Base-by-base conservation (phyloP, 2,797 vertebrate species). In the Lerista edwardsae region DNA sequence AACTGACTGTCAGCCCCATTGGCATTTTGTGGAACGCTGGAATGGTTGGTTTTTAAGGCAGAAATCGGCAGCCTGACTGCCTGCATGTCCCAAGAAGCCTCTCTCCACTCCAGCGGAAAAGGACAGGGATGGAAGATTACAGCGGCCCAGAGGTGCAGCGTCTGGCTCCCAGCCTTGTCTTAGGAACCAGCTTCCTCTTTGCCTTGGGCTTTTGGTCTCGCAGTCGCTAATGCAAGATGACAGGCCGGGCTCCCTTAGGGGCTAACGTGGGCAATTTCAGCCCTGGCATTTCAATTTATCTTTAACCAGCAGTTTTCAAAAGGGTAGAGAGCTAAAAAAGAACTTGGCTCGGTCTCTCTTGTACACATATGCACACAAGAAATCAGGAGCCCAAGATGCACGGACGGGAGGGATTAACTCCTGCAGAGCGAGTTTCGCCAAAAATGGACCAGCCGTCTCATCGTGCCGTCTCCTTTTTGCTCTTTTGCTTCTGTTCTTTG, bases 141-240 rank as follows among this genome's bases (percentile, higher is more conserved):
- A 93, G 92, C 92, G 17, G 25, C 55, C 67, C 84, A 89, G 95
- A 90, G 87, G 95, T 93, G 88, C 86, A 85, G 85, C 87, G 92
- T 84, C 89, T 85, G 85, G 91, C 92, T 94, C 64, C 23, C 29
- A 85, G 91, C 86, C 84, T 91, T 92, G 92, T 90, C 92, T 94
- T 79, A 73, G 79, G 86, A 92, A 89, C 91, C 88, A 91, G 94
- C 91, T 90, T 93, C 93, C 93, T 91, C 92, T 91, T 94, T 94
- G 95, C 92, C 87, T 92, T 95, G 95, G 95, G 95, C 96, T 93
- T 95, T 94, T 92, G 93, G 94, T 95, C 95, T 96, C 94, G 93
- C 92, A 90, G 96, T 95, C 95, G 96, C 96, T 97, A 97, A 97
- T 96, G 94, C 93, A 92, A 92, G 94, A 95, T 95, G 97, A 97